Evolutionary conservation across 23 tunicate genomes (phyloP).

Genomic region (Botrylloides violaceus): DNA sequence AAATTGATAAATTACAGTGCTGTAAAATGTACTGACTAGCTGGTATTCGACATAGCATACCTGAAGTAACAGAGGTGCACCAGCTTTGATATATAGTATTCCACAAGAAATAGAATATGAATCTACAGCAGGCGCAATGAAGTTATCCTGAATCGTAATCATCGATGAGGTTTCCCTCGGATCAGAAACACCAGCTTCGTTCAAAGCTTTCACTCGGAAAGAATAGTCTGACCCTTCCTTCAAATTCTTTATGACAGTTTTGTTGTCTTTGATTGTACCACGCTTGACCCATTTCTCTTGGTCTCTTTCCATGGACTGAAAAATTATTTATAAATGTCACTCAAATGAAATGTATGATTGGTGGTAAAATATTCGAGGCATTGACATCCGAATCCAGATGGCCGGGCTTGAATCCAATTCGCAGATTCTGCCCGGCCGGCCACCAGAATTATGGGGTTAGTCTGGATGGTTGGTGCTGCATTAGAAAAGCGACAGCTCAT

Average conservation of each 20-base stretch:
- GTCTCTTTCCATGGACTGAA: slow-evolving; percentile 66
- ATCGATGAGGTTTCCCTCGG: slow-evolving; percentile 47
- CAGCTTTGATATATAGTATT: slow-evolving; percentile 57
- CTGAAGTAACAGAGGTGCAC: slow-evolving; percentile 13
- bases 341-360: too few relatives aligned
- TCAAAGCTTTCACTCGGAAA: slow-evolving; percentile 84
- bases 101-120: slow-evolving; percentile 35
- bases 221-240: slow-evolving; percentile 85
- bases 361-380: too few relatives aligned
- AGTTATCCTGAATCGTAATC: slow-evolving; percentile 59
- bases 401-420: too few relatives aligned
- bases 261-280: slow-evolving; percentile 38
- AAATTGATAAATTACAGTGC: not conserved
- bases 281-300: slow-evolving; percentile 33
- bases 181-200: slow-evolving; percentile 82
- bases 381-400: too few relatives aligned
- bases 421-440: too few relatives aligned
- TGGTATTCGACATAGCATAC: not conserved
- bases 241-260: slow-evolving; percentile 35
- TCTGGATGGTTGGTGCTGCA: too few relatives aligned
- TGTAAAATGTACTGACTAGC: not conserved
- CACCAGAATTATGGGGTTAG: too few relatives aligned
- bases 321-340: too few relatives aligned
- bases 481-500: too few relatives aligned
- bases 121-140: slow-evolving; percentile 60